Base-by-base conservation (phyloP, 1,140 invertebrate genomes). In the Drosophila sp. region DNA sequence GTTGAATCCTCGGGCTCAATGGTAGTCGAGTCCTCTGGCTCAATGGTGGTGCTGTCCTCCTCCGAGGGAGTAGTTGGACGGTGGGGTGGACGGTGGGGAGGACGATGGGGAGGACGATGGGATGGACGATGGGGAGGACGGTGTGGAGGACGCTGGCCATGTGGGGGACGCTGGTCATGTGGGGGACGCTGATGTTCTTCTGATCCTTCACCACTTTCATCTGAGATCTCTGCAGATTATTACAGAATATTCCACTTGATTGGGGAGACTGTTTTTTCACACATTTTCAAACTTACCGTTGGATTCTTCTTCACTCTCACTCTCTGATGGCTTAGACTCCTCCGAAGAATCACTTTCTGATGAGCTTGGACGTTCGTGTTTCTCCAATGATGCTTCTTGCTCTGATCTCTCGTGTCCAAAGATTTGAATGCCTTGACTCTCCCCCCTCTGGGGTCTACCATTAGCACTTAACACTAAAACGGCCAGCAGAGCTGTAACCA, bases 181-280 rank as follows among this genome's bases (percentile, higher is more conserved):
- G 44, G 44, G 1, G 23, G 44, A 0, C 44, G 33, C 33, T 35
- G 33, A 35, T 41, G 40, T n/a, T 47, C 44, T 7, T 27, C 7
- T 5, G 44, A 50, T 27, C 27, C 7, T 8, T 27, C 44, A 27
- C 44, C 44, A 17, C 23, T 27, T 50, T 50, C 44, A 6, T 23
- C 17, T 6, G 41, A 44, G 17, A 17, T 44, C 4, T 44, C 44
- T 47, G 17, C 5, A 35, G 33, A 35, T 35, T 35, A 0, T 35
- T 7, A 7, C 2, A 25, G 38, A 40, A 23, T 23, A 2, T 23
- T 23, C 1, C 6, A 7, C 5, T 23, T 2, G 5, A 47, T 25
- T 2, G 2, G 6, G 0, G 1, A 7, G 0, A 2, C 1, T 7
- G 0, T 1, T 4, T 25, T 7, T 6, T 1, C 6, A 2, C 1